Percentiles rank a stretch among this genome's conserved stretches.
Conservation (phyloP, 2,888 invertebrate species). For the Seira musarum region DNA sequence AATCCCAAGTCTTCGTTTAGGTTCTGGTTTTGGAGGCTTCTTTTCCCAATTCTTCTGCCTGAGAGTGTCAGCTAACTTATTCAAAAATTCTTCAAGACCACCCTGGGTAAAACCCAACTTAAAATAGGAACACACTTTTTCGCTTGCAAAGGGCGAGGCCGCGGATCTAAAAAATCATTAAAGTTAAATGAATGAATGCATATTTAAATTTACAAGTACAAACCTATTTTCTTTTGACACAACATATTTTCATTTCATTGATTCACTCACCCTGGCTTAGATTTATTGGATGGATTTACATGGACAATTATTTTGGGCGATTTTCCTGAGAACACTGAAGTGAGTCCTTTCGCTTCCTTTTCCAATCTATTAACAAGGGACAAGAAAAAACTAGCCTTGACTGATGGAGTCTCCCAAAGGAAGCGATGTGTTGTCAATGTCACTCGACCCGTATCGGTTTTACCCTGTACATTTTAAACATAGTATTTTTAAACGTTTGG, state of each 20-base stretch:
- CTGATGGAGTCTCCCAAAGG: conserved; percentile 56
- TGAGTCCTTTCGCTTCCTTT: conserved; percentile 43
- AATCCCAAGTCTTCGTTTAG: conserved; percentile 78
- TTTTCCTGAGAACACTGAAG: conserved; percentile 51
- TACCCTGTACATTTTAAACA: conserved; percentile 57
- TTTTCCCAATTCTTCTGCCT: conserved; percentile 68
- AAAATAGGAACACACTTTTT: conserved; percentile 76
- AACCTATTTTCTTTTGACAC: too few species aligned
- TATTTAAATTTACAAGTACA: conserved; percentile 1
- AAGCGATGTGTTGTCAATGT: conserved; percentile 61
- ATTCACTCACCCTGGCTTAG: conserved; percentile 55
- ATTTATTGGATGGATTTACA: conserved; percentile 72
- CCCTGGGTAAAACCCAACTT: conserved; percentile 85
- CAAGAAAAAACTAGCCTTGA: conserved; percentile 53
- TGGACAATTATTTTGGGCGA: conserved; percentile 79
- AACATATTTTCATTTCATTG: too few species aligned
- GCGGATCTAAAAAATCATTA: conserved; percentile 77
- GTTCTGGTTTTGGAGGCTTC: conserved; percentile 43
- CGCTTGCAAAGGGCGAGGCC: conserved; percentile 71
- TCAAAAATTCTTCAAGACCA: conserved; percentile 66
- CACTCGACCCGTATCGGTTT: conserved; percentile 57
- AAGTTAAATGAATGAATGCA: conserved; percentile 74
- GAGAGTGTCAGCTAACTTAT: conserved; percentile 66
- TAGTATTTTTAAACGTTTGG: too few species aligned
- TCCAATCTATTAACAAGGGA: conserved; percentile 47